phyloP scores from a whole-genome alignment of 2,888 invertebrate genomes.

The Lingula anatina region DNA sequence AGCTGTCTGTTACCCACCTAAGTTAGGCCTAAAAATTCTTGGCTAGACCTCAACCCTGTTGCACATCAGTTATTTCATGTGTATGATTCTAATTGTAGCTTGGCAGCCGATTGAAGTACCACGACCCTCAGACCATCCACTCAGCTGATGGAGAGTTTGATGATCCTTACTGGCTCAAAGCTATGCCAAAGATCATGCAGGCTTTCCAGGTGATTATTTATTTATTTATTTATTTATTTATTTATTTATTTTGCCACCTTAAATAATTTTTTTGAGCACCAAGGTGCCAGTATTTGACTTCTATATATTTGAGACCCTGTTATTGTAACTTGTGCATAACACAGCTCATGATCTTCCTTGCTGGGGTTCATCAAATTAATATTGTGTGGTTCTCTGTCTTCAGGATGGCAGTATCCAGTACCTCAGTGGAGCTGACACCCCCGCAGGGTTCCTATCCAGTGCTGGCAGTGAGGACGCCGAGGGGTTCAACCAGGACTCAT shows the following conservation, averaged over 20 bases:
- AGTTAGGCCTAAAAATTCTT: too few relatives aligned
- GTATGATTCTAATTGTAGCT: constrained; percentile 47
- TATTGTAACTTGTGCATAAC: too few relatives aligned
- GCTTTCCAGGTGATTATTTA: constrained; percentile 31
- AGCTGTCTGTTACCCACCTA: too few relatives aligned
- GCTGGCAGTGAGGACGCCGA: constrained; percentile 44
- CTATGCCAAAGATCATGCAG: constrained; percentile 51
- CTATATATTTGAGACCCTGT: too few relatives aligned
- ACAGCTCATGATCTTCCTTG: too few relatives aligned
- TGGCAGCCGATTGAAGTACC: constrained; percentile 65
- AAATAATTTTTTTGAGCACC: too few relatives aligned
- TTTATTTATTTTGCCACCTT: too few relatives aligned
- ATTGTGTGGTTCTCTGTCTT: background rate
- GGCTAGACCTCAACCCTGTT: too few relatives aligned
- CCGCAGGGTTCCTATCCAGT: constrained; percentile 27
- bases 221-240: background rate
- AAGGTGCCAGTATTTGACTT: too few relatives aligned
- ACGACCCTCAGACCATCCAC: constrained; percentile 59
- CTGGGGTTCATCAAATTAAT: too few relatives aligned
- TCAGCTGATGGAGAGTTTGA: constrained; percentile 45
- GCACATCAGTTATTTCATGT: too few relatives aligned
- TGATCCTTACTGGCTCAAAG: constrained; percentile 61
- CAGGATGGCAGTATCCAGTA: constrained; percentile 43
- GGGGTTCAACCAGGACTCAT: too few relatives aligned
- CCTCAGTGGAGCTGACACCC: constrained; percentile 33